Evolutionary conservation across 2,888 invertebrate genomes (phyloP).

Genomic region (Meteorus cinctellus): DNA sequence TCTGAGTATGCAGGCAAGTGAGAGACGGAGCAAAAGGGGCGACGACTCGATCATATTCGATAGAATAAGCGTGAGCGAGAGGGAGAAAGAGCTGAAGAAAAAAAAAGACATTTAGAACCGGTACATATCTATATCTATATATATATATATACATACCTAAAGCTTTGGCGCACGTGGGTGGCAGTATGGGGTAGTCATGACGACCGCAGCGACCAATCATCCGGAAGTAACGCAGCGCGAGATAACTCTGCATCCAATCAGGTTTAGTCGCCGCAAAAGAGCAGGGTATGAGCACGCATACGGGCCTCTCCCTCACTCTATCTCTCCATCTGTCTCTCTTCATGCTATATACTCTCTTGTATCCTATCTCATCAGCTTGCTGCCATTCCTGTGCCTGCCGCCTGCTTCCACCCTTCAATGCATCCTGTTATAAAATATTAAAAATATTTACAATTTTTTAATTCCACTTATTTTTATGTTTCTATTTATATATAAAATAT

Average conservation of each 20-base stretch:
- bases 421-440: slow-evolving; percentile 11
- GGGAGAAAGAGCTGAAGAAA: slow-evolving; percentile 30
- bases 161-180: slow-evolving; percentile 63
- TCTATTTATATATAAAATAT: neutral
- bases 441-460: neutral
- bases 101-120: slow-evolving; percentile 1
- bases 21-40: slow-evolving; percentile 10
- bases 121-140: neutral
- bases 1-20: slow-evolving; percentile 47
- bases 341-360: slow-evolving; percentile 12
- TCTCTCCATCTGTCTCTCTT: slow-evolving; percentile 28
- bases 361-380: slow-evolving; percentile 43
- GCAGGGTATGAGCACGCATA: slow-evolving; percentile 55
- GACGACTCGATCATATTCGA: slow-evolving; percentile 15
- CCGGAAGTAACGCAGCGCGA: slow-evolving; percentile 73
- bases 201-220: slow-evolving; percentile 74
- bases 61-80: slow-evolving; percentile 22
- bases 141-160: slow-evolving; percentile 36
- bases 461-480: slow-evolving; percentile 2
- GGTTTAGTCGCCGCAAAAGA: slow-evolving; percentile 69
- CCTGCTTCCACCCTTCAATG: slow-evolving; percentile 28
- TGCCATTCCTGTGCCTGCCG: slow-evolving; percentile 1
- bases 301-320: slow-evolving; percentile 13
- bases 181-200: slow-evolving; percentile 71
- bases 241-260: slow-evolving; percentile 74